Evolutionary conservation across 2,797 vertebrate species (phyloP).

Genomic region (Moxostoma hubbsi): DNA sequence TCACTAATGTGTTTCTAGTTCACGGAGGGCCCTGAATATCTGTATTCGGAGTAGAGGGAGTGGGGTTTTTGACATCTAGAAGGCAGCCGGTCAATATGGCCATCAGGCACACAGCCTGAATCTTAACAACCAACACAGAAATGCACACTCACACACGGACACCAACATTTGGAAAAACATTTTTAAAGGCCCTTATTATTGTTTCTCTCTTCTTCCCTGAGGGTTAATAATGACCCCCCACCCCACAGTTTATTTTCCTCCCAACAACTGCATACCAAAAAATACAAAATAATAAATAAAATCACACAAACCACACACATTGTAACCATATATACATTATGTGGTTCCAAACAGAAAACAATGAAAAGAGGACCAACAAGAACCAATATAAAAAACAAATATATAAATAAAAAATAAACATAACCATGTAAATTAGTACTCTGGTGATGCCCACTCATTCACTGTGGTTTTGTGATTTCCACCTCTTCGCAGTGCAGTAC

Average conservation of each 20-base stretch:
- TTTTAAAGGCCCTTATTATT: conserved; percentile 1
- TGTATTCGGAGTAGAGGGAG: not conserved
- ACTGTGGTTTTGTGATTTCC: conserved; percentile 13
- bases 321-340: not conserved
- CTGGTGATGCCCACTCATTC: not conserved
- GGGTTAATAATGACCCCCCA: not conserved
- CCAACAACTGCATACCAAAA: not conserved
- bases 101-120: not conserved
- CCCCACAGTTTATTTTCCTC: not conserved
- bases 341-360: not conserved
- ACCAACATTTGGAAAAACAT: not conserved
- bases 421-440: not conserved
- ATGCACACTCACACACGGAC: not conserved
- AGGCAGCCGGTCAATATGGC: not conserved
- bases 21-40: not conserved
- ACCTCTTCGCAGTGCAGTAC: not conserved
- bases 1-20: not conserved
- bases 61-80: conserved; percentile 8
- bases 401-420: not conserved
- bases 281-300: too few relatives aligned
- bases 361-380: not conserved
- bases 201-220: not conserved
- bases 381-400: not conserved
- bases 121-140: conserved; percentile 15
- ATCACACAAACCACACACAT: not conserved